Evolutionary conservation across 2,888 invertebrate species (phyloP), one percentile per base, ranked within the genome.

Genomic region (Drosophila koepferae): DNA sequence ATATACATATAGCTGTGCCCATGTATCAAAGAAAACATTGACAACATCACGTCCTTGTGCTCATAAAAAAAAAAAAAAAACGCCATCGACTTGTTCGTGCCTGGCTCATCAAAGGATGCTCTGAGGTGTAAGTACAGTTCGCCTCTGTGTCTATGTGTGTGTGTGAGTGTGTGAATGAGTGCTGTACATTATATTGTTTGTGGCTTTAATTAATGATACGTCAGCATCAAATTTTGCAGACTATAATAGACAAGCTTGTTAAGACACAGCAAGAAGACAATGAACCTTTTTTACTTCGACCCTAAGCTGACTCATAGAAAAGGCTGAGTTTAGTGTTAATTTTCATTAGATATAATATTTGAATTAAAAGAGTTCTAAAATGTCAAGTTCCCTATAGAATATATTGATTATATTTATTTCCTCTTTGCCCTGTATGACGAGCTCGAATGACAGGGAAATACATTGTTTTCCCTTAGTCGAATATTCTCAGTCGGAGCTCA

Each of bases 201-300:
- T 54, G 59, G 73, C 46, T 56, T 83, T 74, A 77, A 84, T 85
- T 81, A 84, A 86, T 83, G 72, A 77, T n/a, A 64, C n/a, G 81
- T 74, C 80, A 76, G 72, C 81, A 64, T 65, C 18, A 72, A 73
- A 73, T 77, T 68, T 38, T 60, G 31, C 20, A 44, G 31, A 28
- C 62, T 44, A 48, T 23, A 44, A 48, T 23, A 44, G 56, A 31
- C 56, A 55, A 54, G 66, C 64, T 69, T 46, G 54, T 71, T 66
- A 38, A 70, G 66, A 61, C 60, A 51, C 40, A 38, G 28, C 34
- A 53, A 72, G 66, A 56, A 73, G 72, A 58, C 79, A 77, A 79
- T 84, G 69, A 89, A 81, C 89, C 87, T 71, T 36, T 34, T n/a
- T 7, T 9, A 14, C 14, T 23, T n/a, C 18, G 31, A 10, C 48